Base-by-base conservation (phyloP, 1,140 invertebrate species). In the Achroia grisella region DNA sequence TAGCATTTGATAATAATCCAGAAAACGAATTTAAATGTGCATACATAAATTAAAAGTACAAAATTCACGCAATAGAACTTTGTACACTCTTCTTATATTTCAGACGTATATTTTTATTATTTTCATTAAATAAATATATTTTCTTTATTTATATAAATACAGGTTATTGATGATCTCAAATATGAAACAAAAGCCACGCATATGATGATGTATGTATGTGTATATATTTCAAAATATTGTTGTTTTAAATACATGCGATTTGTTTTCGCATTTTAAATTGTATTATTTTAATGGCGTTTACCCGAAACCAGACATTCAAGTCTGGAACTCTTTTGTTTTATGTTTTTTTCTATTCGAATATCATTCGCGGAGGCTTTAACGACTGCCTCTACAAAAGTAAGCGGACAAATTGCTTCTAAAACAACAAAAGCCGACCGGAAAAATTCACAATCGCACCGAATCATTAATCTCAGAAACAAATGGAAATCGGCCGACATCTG, bases 401-500 rank as follows among this genome's bases (percentile, higher is more conserved):
- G 75, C 81, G 76, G 70, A 82, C 81, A 85, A 85, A 85, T 85
- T 85, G 81, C 81, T 85, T 82, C 78, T 85, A 85, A 85, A 85
- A 82, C 78, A 85, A 85, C 81, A 85, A 85, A 81, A 80, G 78
- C 78, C 71, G 67, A 82, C 78, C 80, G 77, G 80, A 84, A 84
- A 85, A 85, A 85, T 82, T 85, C 78, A 79, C 78, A 82, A 85
- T 82, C 78, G 78, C 61, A 79, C 65, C 76, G 78, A 84, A 84
- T 84, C 80, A 84, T 84, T 84, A 84, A 84, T 84, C 80, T 84
- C 80, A 84, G 76, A 84, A 84, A 85, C 81, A 85, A 85, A 85
- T 85, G 81, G 81, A 85, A 85, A 82, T 85, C 77, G 81, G 65
- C 71, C 78, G 81, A 82, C 81, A 85, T 85, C 81, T 85, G 81